Base-by-base conservation (phyloP, 2,888 invertebrate species). In the Cephus spinipes region DNA sequence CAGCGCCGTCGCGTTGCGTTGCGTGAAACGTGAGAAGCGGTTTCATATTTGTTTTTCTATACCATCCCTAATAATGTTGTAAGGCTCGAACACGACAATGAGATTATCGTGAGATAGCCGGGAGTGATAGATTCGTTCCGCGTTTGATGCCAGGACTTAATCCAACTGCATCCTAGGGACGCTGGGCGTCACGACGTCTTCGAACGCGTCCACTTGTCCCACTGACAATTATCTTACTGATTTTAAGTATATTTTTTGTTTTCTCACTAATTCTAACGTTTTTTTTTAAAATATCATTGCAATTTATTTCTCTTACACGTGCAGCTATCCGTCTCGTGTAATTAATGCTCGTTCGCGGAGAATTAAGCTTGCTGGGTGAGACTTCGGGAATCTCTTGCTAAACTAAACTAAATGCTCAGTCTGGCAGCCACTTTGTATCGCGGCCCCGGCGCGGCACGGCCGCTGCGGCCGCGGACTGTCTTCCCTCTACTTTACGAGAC, bases 401-500 rank as follows among this genome's bases (percentile, higher is more conserved):
- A 55, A 55, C 55, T 55, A 55, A 55, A 55, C 55, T 55, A 55
- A 55, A 55, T 55, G 55, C 55, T 55, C 55, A 23, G 55, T 55
- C 23, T 55, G 55, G 55, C 55, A 55, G 55, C 23, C 55, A 23
- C 55, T 55, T 55, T 55, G 55, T 55, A 55, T 55, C 9, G 23
- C 55, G 79, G 78, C 75, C 79, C 80, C 76, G 75, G 71, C 12
- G 81, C 81, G 81, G 81, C 76, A 78, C 73, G 33, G 78, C 82
- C 87, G 69, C 79, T 79, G 79, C 78, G 75, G 75, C 80, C 76
- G 79, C 77, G 36, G 83, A 82, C 80, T 81, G 85, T 87, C 86
- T 86, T 86, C 83, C 79, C 81, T 55, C 80, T 86, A 85, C 83
- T 89, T 90, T 89, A 89, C 85, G 89, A 89, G 89, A 88, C 89